Evolutionary conservation across 2,797 vertebrate species (phyloP).

Genomic region (Xenentodon cancila): DNA sequence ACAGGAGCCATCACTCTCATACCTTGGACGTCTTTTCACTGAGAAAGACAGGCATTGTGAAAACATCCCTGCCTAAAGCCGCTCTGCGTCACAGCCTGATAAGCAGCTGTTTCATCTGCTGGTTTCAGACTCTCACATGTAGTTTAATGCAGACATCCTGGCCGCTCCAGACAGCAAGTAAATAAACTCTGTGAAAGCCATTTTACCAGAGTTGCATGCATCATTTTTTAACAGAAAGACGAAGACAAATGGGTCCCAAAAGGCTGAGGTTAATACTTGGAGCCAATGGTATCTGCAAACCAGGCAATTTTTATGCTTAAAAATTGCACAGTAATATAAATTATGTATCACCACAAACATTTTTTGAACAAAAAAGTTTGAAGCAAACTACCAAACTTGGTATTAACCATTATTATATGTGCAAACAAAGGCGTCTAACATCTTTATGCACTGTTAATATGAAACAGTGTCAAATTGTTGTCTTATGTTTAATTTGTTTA

Average conservation of each 20-base stretch:
- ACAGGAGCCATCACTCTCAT: conserved; percentile 52
- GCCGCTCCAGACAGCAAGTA: not conserved
- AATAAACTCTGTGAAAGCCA: not conserved
- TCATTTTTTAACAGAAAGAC: not conserved
- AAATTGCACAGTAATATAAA: too few species aligned
- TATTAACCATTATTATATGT: too few species aligned
- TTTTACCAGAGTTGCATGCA: not conserved
- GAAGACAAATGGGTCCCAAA: not conserved
- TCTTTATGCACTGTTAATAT: too few species aligned
- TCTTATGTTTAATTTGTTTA: too few species aligned
- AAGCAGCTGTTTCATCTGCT: conserved; percentile 44
- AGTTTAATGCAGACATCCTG: conserved; percentile 20
- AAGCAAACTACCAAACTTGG: too few species aligned
- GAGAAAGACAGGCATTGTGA: conserved; percentile 62
- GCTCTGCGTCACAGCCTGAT: conserved; percentile 45
- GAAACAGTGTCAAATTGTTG: too few species aligned
- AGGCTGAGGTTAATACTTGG: too few species aligned
- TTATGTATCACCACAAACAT: too few species aligned
- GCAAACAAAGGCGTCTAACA: too few species aligned
- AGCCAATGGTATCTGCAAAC: too few species aligned
- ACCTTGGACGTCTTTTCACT: conserved; percentile 42
- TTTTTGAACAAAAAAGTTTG: too few species aligned
- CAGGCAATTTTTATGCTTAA: too few species aligned
- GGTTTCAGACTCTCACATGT: conserved; percentile 21
- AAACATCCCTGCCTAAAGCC: conserved; percentile 52